Evolutionary conservation across 1,140 invertebrate genomes (phyloP), one percentile per base, ranked within the genome.

Genomic region (Notospermus geniculatus): DNA sequence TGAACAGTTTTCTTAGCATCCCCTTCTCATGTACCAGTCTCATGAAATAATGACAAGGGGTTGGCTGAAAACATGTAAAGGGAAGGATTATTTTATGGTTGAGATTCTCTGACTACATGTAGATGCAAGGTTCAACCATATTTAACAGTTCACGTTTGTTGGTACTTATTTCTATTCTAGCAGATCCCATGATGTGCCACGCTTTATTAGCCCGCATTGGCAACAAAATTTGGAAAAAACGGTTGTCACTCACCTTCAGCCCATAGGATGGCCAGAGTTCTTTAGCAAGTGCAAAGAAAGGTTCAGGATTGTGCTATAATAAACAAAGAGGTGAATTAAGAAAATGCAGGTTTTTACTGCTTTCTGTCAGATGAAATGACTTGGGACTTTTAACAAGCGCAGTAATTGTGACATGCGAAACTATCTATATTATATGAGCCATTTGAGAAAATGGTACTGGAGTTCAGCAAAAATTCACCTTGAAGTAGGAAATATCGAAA

Each of bases 401-500:
- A 50, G n/a, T n/a, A n/a, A n/a, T n/a, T n/a, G n/a, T n/a, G n/a
- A n/a, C n/a, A n/a, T n/a, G n/a, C n/a, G n/a, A n/a, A n/a, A n/a
- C n/a, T n/a, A n/a, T n/a, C n/a, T n/a, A n/a, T n/a, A n/a, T n/a
- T n/a, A n/a, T n/a, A n/a, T n/a, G n/a, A n/a, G n/a, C n/a, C n/a
- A n/a, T n/a, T n/a, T n/a, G n/a, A n/a, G n/a, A n/a, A n/a, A n/a
- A n/a, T n/a, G n/a, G n/a, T n/a, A n/a, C n/a, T n/a, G n/a, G n/a
- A n/a, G n/a, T 7, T 28, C 15, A 55, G 5, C 5, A 32, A 56
- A 45, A 2, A 54, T 39, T 66, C 62, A 76, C 76, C 60, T 65
- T 59, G 63, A 83, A 83, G 71, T 75, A 84, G 22, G 65, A 55
- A 22, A 97, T 86, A 73, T 93, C 91, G 82, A 98, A 97, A 69